These are phyloP conservation scores for Sarcoramphus papa DNA, from an alignment of 2,797 vertebrate species.

Conservation along the genomic window DNA sequence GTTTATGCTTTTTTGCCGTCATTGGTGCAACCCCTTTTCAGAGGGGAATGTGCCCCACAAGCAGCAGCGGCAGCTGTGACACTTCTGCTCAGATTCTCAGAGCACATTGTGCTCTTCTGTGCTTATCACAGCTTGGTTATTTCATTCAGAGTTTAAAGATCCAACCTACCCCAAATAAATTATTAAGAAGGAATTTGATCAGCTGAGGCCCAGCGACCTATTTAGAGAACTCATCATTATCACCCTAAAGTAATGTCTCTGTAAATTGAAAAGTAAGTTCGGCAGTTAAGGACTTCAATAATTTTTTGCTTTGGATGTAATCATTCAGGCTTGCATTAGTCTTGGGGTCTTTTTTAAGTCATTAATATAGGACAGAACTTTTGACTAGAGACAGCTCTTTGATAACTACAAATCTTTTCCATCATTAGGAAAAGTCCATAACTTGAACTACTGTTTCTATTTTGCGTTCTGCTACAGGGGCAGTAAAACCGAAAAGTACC, in stretches of 20 bases:
- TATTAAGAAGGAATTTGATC: constrained; percentile 18
- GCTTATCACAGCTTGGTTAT: background rate
- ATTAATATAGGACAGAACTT: background rate
- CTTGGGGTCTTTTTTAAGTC: background rate
- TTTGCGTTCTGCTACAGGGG: background rate
- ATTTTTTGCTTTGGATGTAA: background rate
- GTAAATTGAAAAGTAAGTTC: background rate
- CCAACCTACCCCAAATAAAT: background rate
- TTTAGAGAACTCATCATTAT: background rate
- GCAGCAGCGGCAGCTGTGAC: background rate
- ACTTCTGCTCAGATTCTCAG: background rate
- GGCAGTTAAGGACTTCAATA: background rate
- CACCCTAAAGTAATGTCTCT: background rate
- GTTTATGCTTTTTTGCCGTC: background rate
- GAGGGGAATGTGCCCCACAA: background rate
- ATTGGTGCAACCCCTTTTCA: background rate
- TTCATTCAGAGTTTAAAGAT: background rate
- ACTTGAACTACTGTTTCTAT: background rate
- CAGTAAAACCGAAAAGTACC: background rate
- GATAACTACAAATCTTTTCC: background rate
- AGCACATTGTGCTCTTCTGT: background rate
- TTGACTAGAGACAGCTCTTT: background rate
- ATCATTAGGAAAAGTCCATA: background rate
- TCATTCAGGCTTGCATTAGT: background rate
- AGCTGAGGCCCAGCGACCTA: background rate